Evolutionary conservation across 2,888 invertebrate genomes (phyloP), one percentile per base, ranked within the genome.

Genomic region (Rotaria socialis): DNA sequence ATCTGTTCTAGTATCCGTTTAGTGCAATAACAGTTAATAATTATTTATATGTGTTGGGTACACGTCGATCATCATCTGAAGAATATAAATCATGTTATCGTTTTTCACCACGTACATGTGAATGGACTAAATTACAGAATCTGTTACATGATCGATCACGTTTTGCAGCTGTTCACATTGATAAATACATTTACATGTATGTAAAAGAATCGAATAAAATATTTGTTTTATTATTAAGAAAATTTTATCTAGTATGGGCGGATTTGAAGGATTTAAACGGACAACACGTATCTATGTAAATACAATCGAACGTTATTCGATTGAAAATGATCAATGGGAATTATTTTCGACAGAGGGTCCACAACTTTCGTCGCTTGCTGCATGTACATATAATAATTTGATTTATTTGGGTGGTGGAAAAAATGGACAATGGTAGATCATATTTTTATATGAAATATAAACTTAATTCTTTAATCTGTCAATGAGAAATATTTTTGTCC

Each of bases 51-150:
- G 80, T 80, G n/a, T 10, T 80, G 24, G 80, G 80, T 41, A 80
- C 80, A 80, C 43, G 80, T 11, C 80, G 80, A 24, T 80, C 80
- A 43, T 47, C 80, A 47, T 47, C 47, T 0, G 80, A 80, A 47
- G 80, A 80, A 80, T 80, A 80, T 47, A 80, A 80, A 80, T 80
- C 80, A n/a, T 80, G 80, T 47, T 80, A 80, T 80, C 80, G 80
- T 43, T 80, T 80, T 47, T 80, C 80, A 47, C 14, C 80, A 47
- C 43, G 80, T 47, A 80, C 47, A 80, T 80, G 43, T 80, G 80
- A 80, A 80, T 80, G 80, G 80, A 80, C 47, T 24, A 80, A 80
- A 47, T 80, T 80, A 80, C 47, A 80, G 7, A 24, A 43, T 47
- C 11, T 80, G 11, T 47, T 80, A 24, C 80, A 47, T 24, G 80